Evolutionary conservation across 2,888 invertebrate genomes (phyloP).

Genomic region (Lathronympha strigana): DNA sequence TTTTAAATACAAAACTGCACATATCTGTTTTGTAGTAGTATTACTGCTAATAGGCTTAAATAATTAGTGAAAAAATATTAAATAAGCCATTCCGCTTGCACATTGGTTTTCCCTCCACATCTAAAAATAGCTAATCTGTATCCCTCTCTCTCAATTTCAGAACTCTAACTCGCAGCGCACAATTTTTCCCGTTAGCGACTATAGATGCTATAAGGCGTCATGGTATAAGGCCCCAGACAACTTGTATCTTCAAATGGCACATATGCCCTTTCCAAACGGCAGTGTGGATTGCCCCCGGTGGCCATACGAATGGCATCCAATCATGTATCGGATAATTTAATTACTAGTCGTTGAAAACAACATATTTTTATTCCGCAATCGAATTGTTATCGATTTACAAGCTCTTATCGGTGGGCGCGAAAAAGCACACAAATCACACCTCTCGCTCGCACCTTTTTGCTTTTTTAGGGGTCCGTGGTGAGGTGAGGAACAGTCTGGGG

Average conservation of each 20-base stretch:
- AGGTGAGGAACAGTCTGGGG: not conserved
- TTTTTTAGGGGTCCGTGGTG: constrained; percentile 22
- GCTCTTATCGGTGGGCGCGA: constrained; percentile 70
- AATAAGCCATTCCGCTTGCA: no score
- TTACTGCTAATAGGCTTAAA: no score
- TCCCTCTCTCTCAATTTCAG: no score
- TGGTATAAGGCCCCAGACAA: no score
- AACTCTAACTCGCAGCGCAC: no score
- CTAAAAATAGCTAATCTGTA: no score
- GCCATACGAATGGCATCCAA: constrained; percentile 30
- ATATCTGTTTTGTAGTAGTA: no score
- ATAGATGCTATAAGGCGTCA: no score
- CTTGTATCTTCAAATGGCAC: not conserved
- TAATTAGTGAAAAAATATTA: no score
- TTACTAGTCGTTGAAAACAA: constrained; percentile 40
- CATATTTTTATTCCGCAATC: constrained; percentile 41
- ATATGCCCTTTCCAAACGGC: not conserved
- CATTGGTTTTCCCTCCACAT: no score
- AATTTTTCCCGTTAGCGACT: no score
- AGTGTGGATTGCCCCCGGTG: constrained; percentile 15
- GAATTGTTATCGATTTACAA: constrained; percentile 64
- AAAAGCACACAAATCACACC: constrained; percentile 80
- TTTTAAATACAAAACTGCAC: no score
- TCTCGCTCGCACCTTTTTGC: constrained; percentile 61
- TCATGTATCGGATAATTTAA: constrained; percentile 38